Base-by-base conservation (phyloP, 1,140 invertebrate genomes). In the Trigoniulus corallinus region DNA sequence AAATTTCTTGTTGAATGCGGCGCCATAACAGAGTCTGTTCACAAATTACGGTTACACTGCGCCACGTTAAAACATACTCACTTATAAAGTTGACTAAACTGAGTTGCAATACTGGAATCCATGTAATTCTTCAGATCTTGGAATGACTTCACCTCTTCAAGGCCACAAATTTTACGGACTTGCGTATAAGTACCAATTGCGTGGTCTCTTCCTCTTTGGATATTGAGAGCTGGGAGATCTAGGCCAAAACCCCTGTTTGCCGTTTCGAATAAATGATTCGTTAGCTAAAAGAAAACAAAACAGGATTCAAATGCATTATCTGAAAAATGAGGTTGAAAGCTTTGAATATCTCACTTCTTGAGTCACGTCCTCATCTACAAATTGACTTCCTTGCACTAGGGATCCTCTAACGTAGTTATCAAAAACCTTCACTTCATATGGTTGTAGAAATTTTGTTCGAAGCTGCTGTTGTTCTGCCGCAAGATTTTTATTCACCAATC, bases 201-300 rank as follows among this genome's bases (percentile, higher is more conserved):
- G 53, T 69, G 64, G 56, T 71, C 68, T 21, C 69, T 54, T 27
- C 65, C 68, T 23, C 69, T 54, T 25, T 67, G 58, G 24, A 70
- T 62, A 49, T 70, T 70, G 1, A 67, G 41, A 1, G 68, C 56
- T 2, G 57, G 51, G 24, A 70, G 56, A 54, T 70, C 68, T 12
- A 61, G 40, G 3, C 61, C 61, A 48, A 56, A 57, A n/a, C n/a
- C n/a, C 59, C 81, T 85, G 42, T 77, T 79, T 27, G 77, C 77
- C 56, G 87, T 81, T 65, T 92, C 87, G 61, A 94, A 92, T n/a
- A 97, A 66, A 67, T 93, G 88, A 67, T 92, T 91, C 0, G 88
- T 91, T 1, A 94, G 83, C 71, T 81, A n/a, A n/a, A n/a, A n/a
- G n/a, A n/a, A n/a, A n/a, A n/a, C n/a, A n/a, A n/a, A n/a, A n/a